Evolutionary conservation across 1,140 invertebrate species (phyloP).

Genomic region (Araneus ventricosus): DNA sequence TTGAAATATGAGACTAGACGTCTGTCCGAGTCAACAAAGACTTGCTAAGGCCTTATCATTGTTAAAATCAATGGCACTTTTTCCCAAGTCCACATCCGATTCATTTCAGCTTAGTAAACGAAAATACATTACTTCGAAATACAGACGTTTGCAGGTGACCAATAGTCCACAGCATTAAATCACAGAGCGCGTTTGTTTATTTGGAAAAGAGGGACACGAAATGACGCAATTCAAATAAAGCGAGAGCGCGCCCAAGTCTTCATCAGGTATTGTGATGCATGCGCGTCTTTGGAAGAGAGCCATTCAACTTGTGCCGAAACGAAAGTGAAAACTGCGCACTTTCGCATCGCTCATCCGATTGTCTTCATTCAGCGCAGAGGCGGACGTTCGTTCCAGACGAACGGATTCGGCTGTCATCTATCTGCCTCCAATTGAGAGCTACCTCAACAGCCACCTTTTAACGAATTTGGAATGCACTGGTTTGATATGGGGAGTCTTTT

Average conservation of each 20-base stretch:
- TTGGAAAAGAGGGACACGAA: neutral
- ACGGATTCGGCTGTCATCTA: neutral
- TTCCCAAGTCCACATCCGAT: too few relatives aligned
- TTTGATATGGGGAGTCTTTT: too few relatives aligned
- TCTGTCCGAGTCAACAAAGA: too few relatives aligned
- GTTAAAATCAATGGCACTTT: too few relatives aligned
- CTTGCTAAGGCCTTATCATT: too few relatives aligned
- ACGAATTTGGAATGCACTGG: too few relatives aligned
- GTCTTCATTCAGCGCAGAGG: neutral
- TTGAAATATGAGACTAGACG: too few relatives aligned
- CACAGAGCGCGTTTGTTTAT: neutral
- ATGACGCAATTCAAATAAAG: neutral
- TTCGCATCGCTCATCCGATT: neutral
- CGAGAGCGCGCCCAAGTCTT: neutral
- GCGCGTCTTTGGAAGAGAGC: neutral
- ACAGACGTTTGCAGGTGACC: too few relatives aligned
- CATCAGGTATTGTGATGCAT: constrained; percentile 5
- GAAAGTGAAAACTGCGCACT: constrained; percentile 5
- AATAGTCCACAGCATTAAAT: neutral
- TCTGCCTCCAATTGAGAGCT: neutral
- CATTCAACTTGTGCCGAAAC: neutral
- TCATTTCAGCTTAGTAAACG: too few relatives aligned
- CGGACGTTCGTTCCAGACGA: neutral
- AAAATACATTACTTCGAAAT: too few relatives aligned
- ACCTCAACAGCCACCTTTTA: too few relatives aligned